Base-by-base conservation (phyloP, 2,888 invertebrate genomes). In the Calliphora vomitoria region DNA sequence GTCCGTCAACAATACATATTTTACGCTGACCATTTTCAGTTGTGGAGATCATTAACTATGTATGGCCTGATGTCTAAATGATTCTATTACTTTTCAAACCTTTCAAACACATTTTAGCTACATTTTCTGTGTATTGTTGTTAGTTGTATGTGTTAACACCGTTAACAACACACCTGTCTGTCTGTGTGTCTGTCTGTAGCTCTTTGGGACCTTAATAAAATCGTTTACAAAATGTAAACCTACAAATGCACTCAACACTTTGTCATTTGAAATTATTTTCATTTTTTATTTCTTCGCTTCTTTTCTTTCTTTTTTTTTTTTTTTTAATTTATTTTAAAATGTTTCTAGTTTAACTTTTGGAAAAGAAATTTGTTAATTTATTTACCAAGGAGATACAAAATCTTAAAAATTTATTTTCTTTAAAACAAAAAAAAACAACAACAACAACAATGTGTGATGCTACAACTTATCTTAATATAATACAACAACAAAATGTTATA, bases 381-480 rank as follows among this genome's bases (percentile, higher is more conserved):
- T 75, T 74, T 74, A 55, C 4, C n/a, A 50, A 80, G 79, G 80
- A 83, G 64, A 64, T 64, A 47, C 3, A 44, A 53, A 38, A 20
- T 69, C 60, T 60, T 71, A 8, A 38, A 71, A 60, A 71, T 71
- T 6, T 53, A 75, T 75, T 58, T 44, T 25, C 6, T 13, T 50
- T n/a, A 8, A 53, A 53, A 38, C 11, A 66, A 41, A 66, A 41
- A 66, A 10, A n/a, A 25, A 35, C 55, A 78, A 68, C 44, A 55
- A 68, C 58, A 72, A 47, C 64, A 71, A 78, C 72, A 74, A 66
- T 74, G 86, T 86, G 76, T 68, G 68, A 72, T 85, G 75, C 62
- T 86, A 58, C 66, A 72, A 44, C 50, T 79, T 82, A 86, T 86
- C 82, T 82, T 72, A 82, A 86, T 86, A 68, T 68, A 60, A 74